Evolutionary conservation across 2,113 vertebrate genomes (phyloP), one percentile per base, ranked within the genome.

Genomic region (Dendropsophus ebraccatus): DNA sequence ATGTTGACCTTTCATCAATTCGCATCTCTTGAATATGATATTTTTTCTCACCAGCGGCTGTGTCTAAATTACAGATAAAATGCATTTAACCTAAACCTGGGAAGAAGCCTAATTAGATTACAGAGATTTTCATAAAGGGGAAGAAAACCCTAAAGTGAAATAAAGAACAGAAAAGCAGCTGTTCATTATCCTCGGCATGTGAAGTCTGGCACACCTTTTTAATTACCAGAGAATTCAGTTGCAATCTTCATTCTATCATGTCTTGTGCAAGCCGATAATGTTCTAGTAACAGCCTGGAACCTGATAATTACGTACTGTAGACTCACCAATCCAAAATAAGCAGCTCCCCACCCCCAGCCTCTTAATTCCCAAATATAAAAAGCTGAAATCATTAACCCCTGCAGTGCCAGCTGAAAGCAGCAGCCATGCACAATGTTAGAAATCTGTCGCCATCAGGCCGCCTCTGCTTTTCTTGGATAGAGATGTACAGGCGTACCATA

Each of bases 221-320:
- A 84, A 84, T 84, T 82, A 82, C 6, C 14, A 74, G 69, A 41
- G 52, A 47, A 74, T 84, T 74, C 25, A 58, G 52, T 75, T 41
- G 69, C 54, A 74, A 41, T 84, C 70, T 72, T 72, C 67, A n/a
- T 83, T 69, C 52, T 84, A 60, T 74, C 82, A 60, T 74, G 82
- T 74, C 82, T 83, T 83, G 50, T 60, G 69, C 70, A 58, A 74
- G 82, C 70, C 37, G 70, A 58, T 74, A 74, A 84, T 74, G 82
- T 84, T 84, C 82, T 54, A 45, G 82, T 74, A 84, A 84, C 82
- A 84, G 82, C n/a, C 82, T 84, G 69, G 69, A 84, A 84, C 69
- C 69, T 54, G 82, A 84, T 84, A 84, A 84, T 84, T 74, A 70
- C 82, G 56, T 58, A 45, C 69, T 75, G 50, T 41, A 84, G 50